Percentiles rank a stretch among this genome's conserved stretches.
Evolutionary conservation across 2,797 vertebrate species (phyloP).

Genomic region (Schizopygopsis malacanthus): DNA sequence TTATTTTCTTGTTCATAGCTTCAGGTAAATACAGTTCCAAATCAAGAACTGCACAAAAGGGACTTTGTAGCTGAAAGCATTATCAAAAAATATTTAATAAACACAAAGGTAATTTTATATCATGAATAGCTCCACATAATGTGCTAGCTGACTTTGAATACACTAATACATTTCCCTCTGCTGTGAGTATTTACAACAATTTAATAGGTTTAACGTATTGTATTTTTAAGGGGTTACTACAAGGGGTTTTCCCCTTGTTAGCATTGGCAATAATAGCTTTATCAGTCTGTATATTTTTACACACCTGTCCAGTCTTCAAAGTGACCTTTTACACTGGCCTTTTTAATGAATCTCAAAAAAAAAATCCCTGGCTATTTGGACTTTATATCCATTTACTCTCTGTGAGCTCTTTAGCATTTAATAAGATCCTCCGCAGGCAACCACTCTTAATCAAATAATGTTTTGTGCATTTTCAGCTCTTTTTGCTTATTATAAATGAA

Average conservation of each 20-base stretch:
- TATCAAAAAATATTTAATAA: neutral
- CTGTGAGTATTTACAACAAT: neutral
- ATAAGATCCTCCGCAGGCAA: constrained; percentile 45
- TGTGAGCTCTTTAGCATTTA: constrained; percentile 48
- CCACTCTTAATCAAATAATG: constrained; percentile 59
- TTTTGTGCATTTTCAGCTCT: constrained; percentile 64
- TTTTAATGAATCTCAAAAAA: constrained; percentile 30
- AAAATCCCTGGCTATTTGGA: constrained; percentile 38
- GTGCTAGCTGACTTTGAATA: neutral
- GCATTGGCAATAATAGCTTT: constrained; percentile 21
- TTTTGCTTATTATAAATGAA: constrained; percentile 69
- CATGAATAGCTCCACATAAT: neutral
- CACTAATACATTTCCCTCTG: neutral
- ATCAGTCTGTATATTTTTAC: constrained; percentile 16
- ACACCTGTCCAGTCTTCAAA: constrained; percentile 30
- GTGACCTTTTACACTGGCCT: constrained; percentile 40
- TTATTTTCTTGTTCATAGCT: neutral
- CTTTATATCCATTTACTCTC: constrained; percentile 46
- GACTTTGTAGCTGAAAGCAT: neutral
- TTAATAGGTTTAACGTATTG: neutral
- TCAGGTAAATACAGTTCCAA: neutral
- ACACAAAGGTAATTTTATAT: neutral
- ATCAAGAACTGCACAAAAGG: neutral
- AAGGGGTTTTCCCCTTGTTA: neutral
- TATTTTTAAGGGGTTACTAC: neutral